Conservation (phyloP, 1,140 invertebrate species). For the Scaptomyza hsui region DNA sequence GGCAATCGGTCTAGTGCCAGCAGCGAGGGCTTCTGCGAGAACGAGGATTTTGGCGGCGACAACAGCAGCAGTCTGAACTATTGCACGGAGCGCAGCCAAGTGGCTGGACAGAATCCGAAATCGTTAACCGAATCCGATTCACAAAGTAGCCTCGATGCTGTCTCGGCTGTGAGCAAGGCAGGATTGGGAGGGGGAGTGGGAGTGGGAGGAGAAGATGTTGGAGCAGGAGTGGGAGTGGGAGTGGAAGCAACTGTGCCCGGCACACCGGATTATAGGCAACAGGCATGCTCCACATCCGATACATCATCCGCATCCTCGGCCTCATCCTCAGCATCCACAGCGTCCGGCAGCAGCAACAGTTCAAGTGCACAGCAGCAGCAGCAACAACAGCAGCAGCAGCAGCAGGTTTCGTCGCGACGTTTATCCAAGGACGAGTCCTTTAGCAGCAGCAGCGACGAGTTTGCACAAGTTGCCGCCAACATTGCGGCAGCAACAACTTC, state of each 20-base stretch:
- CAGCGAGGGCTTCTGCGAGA: conserved; percentile 98
- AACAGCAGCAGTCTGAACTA: conserved; percentile 82
- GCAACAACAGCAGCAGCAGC: conserved; percentile 27
- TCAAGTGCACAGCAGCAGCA: conserved; percentile 52
- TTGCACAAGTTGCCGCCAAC: conserved; percentile 31
- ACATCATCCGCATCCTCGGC: conserved; percentile 72
- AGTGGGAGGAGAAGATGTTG: too few relatives aligned
- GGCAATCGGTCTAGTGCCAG: conserved; percentile 96
- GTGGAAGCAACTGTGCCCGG: conserved; percentile 16
- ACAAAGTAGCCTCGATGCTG: conserved; percentile 70
- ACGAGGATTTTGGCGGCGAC: conserved; percentile 89
- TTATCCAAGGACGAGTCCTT: conserved; percentile 88
- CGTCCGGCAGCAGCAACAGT: conserved; percentile 72
- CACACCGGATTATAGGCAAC: conserved; percentile 46
- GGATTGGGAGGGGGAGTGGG: too few relatives aligned
- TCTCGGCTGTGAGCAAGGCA: conserved; percentile 56
- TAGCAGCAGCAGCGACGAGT: conserved; percentile 83
- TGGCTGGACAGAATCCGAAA: conserved; percentile 57
- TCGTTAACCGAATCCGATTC: conserved; percentile 73
- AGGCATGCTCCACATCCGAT: conserved; percentile 68
- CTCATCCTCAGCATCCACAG: conserved; percentile 67
- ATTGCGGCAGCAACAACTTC: not conserved
- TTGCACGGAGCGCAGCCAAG: conserved; percentile 44
- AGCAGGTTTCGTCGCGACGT: conserved; percentile 70
- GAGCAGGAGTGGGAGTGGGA: too few relatives aligned